These are phyloP conservation scores for Apis cerana DNA, from an alignment of 1,140 invertebrate species.

Conservation along the genomic window DNA sequence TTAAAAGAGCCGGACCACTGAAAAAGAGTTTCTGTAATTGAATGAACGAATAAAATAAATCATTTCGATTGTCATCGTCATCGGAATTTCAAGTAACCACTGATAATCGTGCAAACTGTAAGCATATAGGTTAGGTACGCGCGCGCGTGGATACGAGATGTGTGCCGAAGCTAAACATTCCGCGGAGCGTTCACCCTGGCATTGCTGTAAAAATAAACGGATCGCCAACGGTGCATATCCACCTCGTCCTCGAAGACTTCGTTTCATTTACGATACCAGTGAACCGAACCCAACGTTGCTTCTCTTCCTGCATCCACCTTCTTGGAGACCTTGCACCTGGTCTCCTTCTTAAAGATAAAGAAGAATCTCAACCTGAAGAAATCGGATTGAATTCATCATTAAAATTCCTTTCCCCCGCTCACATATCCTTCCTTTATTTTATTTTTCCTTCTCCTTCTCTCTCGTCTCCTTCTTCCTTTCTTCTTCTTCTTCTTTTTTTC, in stretches of 20 bases:
- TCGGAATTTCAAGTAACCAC: slow-evolving; percentile 9
- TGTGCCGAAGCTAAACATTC: slow-evolving; percentile 73
- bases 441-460: too few species aligned
- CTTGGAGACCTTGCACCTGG: slow-evolving; percentile 15
- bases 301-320: slow-evolving; percentile 13
- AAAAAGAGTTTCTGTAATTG: too few species aligned
- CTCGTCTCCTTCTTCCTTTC: too few species aligned
- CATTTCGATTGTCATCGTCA: not conserved
- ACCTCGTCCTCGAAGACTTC: slow-evolving; percentile 57
- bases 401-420: too few species aligned
- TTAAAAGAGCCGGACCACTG: too few species aligned
- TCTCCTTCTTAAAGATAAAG: not conserved
- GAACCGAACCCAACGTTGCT: slow-evolving; percentile 44
- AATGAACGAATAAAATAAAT: too few species aligned
- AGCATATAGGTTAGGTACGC: not conserved
- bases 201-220: slow-evolving; percentile 77
- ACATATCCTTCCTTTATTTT: too few species aligned
- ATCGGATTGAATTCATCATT: not conserved
- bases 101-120: not conserved
- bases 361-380: not conserved
- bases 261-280: slow-evolving; percentile 65
- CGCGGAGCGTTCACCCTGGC: slow-evolving; percentile 75
- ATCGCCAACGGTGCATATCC: slow-evolving; percentile 63
- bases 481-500: too few species aligned
- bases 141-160: slow-evolving; percentile 40